Percentiles rank a stretch among this genome's conserved stretches.
Conservation (phyloP, 1,140 invertebrate species). For the Hylaeus anthracinus region DNA sequence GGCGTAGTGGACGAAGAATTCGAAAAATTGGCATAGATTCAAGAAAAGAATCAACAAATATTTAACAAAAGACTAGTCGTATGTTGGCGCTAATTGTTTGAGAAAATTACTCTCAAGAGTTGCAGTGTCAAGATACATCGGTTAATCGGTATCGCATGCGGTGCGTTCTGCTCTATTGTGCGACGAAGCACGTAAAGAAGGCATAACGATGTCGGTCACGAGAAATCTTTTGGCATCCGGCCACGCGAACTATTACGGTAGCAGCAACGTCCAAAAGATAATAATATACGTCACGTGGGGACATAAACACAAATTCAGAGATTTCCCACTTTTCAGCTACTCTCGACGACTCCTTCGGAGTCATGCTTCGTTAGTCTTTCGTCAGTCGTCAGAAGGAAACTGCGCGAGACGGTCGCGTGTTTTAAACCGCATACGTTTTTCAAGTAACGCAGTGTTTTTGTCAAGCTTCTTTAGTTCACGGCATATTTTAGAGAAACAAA, state of each 20-base stretch:
- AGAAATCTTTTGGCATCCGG: conserved; percentile 44
- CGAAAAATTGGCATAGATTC: too few relatives aligned
- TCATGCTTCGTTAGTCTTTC: background rate
- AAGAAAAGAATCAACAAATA: too few relatives aligned
- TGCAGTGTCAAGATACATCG: too few relatives aligned
- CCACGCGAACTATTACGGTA: conserved; percentile 62
- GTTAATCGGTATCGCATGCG: too few relatives aligned
- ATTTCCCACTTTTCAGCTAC: conserved; percentile 13
- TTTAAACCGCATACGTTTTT: background rate
- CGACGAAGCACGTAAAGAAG: conserved; percentile 1
- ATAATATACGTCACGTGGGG: conserved; percentile 36
- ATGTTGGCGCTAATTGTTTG: too few relatives aligned
- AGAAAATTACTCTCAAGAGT: too few relatives aligned
- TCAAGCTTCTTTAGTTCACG: too few relatives aligned
- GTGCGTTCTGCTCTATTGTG: background rate
- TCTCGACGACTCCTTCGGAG: background rate
- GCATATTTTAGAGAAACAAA: too few relatives aligned
- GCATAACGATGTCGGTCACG: conserved; percentile 16
- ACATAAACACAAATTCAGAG: conserved; percentile 30
- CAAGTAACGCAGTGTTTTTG: background rate
- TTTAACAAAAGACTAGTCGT: too few relatives aligned
- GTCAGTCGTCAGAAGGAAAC: conserved; percentile 13
- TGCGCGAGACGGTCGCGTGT: conserved; percentile 8
- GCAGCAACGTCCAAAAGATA: conserved; percentile 23
- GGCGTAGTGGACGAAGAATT: too few relatives aligned